phyloP scores from a whole-genome alignment of 1,140 invertebrate genomes.

The Gryllus bimaculatus region DNA sequence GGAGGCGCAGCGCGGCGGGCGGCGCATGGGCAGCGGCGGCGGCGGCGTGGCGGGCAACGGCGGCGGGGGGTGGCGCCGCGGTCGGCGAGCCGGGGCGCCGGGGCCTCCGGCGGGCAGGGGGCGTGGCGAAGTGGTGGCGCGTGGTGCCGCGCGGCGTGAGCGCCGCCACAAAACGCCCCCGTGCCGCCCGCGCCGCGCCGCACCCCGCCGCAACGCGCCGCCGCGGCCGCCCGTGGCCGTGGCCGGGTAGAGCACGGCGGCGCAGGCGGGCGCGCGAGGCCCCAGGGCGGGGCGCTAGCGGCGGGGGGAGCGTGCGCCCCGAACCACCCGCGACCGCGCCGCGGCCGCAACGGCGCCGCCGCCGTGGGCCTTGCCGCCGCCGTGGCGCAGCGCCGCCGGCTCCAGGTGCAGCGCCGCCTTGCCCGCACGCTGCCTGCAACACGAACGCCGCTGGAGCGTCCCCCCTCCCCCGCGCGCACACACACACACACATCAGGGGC shows the following conservation, averaged over 20 bases:
- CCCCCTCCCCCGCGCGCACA: too few relatives aligned
- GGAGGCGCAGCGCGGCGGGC: constrained; percentile 30
- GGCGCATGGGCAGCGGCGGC: constrained; percentile 2
- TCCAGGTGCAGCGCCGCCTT: constrained; percentile 10
- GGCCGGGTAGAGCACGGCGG: not conserved
- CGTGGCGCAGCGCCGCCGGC: not conserved
- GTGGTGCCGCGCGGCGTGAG: constrained; percentile 65
- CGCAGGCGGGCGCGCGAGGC: too few relatives aligned
- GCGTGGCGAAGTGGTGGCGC: constrained; percentile 37
- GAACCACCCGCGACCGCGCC: not conserved
- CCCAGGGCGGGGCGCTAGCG: too few relatives aligned
- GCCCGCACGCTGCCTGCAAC: constrained; percentile 10
- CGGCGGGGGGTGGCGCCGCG: constrained; percentile 10
- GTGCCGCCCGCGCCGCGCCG: constrained; percentile 39
- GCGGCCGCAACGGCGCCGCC: not conserved
- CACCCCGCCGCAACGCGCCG: constrained; percentile 38
- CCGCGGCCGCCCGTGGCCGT: constrained; percentile 34
- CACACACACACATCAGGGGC: too few relatives aligned
- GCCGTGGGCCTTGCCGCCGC: too few relatives aligned
- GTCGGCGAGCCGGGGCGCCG: constrained; percentile 18
- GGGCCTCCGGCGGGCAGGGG: constrained; percentile 2
- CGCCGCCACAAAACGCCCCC: constrained; percentile 69
- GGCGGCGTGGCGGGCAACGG: constrained; percentile 18
- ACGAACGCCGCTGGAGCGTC: not conserved
- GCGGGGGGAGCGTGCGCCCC: not conserved